Evolutionary conservation across 2,797 vertebrate genomes (phyloP), one percentile per base, ranked within the genome.

Genomic region (Danio jaintianensis): DNA sequence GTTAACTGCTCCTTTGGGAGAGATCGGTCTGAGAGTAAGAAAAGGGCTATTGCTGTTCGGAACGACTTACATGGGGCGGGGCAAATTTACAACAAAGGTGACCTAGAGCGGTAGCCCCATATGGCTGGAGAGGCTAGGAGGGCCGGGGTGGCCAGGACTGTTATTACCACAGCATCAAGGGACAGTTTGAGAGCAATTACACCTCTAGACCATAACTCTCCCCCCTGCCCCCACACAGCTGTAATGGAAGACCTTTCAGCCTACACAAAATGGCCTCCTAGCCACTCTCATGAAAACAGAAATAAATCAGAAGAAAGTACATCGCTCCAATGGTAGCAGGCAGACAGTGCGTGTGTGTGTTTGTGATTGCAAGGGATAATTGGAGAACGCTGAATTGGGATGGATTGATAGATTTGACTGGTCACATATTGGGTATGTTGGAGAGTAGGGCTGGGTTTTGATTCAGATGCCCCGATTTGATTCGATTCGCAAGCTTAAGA

Each of bases 161-260:
- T 89, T 89, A 89, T 89, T 92, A 87, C 80, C 79, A 72, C 58
- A 85, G 76, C 86, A 89, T 91, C 87, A 85, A 84, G 81, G 84
- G 87, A 86, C 83, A 87, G 86, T 89, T 90, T 87, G 83, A 85
- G 85, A 83, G 86, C 90, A 88, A 90, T 93, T 89, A 89, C 86
- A 86, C 76, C 79, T 77, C 78, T 81, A 77, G 82, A 64, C 70
- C 80, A 82, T 86, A 86, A 86, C 85, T 89, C 81, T 87, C 70
- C 72, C 70, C 56, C 82, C 81, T 82, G 75, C 84, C 73, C 75
- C 77, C 72, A 68, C 75, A 76, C 66, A 78, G 62, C 78, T 87
- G 88, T 90, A 89, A 91, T 88, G 81, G 85, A 67, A 72, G 84
- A 90, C 87, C 89, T 91, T 90, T 90, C 85, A 88, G 87, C 88